A percentile compares a stretch with the other conserved stretches of the same genome.
These are phyloP conservation scores for Allolobophora icterica DNA, from an alignment of 2,888 invertebrate species.

Conservation along the genomic window DNA sequence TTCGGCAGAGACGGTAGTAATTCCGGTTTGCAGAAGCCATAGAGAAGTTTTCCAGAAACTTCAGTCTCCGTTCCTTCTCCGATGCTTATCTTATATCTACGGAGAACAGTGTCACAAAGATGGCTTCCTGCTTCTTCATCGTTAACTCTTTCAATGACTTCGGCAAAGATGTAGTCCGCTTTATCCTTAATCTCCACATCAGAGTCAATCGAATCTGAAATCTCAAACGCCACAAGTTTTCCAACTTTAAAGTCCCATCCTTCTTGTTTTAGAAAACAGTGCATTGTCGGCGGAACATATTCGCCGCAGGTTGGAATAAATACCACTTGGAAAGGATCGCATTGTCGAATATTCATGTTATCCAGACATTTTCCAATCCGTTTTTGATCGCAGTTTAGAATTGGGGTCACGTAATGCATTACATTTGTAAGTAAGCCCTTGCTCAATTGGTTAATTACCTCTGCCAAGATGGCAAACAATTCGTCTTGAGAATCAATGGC, in stretches of 20 bases:
- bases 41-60: slow-evolving; percentile 36
- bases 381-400: slow-evolving; percentile 48
- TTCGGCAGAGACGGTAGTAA: background rate
- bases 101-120: slow-evolving; percentile 27
- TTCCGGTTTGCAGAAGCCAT: background rate
- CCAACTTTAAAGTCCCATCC: slow-evolving; percentile 49
- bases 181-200: slow-evolving; percentile 39
- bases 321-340: background rate
- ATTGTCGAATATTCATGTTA: slow-evolving; percentile 47
- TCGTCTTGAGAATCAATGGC: slow-evolving; percentile 43
- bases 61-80: slow-evolving; percentile 46
- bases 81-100: slow-evolving; percentile 47
- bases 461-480: slow-evolving; percentile 40
- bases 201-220: slow-evolving; percentile 43
- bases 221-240: slow-evolving; percentile 50
- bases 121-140: slow-evolving; percentile 32
- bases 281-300: slow-evolving; percentile 1
- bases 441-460: slow-evolving; percentile 41
- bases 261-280: slow-evolving; percentile 45
- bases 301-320: background rate
- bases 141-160: slow-evolving; percentile 45
- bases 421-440: slow-evolving; percentile 46
- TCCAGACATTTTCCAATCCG: slow-evolving; percentile 48
- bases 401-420: slow-evolving; percentile 50
- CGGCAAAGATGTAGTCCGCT: slow-evolving; percentile 49